Percentiles rank a stretch among this genome's conserved stretches.
These are phyloP conservation scores for Turritopsis rubra DNA, from an alignment of 30 jellyfish, hydroid and myxozoan genomes.

Conservation along the genomic window DNA sequence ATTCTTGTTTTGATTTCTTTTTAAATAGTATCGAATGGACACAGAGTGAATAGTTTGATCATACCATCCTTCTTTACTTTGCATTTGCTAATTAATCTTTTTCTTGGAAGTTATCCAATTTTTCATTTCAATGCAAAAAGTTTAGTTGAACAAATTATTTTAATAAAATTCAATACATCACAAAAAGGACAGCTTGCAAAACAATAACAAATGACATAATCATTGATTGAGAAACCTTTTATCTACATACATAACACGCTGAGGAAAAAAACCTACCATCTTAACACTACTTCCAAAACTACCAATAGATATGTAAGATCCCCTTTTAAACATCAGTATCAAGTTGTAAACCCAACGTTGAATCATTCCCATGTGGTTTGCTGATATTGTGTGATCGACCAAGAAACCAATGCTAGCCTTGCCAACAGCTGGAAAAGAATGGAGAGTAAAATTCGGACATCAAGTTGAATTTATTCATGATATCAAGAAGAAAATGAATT, in stretches of 20 bases:
- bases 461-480: no score
- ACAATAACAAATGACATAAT: neutral
- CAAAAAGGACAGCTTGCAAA: no score
- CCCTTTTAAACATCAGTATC: constrained; percentile 64
- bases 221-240: neutral
- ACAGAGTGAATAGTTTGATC: no score
- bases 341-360: constrained; percentile 74
- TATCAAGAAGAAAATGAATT: no score
- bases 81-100: no score
- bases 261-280: constrained; percentile 39
- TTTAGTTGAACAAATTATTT: neutral
- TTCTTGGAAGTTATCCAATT: no score
- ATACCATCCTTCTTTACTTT: no score
- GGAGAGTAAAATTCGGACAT: no score
- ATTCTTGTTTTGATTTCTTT: no score
- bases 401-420: constrained; percentile 70
- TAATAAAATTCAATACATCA: neutral
- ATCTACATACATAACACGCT: no score
- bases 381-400: constrained; percentile 63
- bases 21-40: no score
- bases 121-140: neutral
- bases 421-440: constrained; percentile 50
- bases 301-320: constrained; percentile 67
- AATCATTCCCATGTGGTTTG: constrained; percentile 77
- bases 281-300: constrained; percentile 68